These are phyloP conservation scores for Anas flavirostris DNA, from an alignment of 2,797 vertebrate genomes.

Conservation along the genomic window DNA sequence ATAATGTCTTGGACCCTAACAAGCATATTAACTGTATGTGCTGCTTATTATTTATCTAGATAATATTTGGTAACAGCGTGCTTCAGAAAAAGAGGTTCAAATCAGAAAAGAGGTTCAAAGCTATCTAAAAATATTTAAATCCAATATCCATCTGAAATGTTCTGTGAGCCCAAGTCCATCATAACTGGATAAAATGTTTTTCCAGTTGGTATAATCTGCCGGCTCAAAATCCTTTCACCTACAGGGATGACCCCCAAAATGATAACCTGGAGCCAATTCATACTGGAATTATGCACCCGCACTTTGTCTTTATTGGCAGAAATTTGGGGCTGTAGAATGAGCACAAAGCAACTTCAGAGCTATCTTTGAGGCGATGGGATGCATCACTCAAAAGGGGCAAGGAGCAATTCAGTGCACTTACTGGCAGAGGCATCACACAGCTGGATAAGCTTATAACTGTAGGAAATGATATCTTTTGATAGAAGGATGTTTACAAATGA, in stretches of 20 bases:
- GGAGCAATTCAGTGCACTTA: not conserved
- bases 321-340: not conserved
- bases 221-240: not conserved
- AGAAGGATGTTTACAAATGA: not conserved
- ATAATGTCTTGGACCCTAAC: not conserved
- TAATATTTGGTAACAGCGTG: not conserved
- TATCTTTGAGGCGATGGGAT: rapidly evolving
- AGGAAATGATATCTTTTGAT: not conserved
- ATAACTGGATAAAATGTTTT: not conserved
- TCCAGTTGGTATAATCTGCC: not conserved
- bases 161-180: not conserved
- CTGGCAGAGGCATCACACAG: not conserved
- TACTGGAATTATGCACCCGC: rapidly evolving
- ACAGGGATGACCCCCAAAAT: not conserved
- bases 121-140: not conserved
- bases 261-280: not conserved
- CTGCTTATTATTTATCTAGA: not conserved
- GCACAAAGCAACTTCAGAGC: not conserved
- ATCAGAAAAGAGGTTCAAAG: not conserved
- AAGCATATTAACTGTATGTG: not conserved
- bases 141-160: not conserved
- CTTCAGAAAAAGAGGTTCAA: not conserved
- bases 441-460: not conserved
- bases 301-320: not conserved
- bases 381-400: not conserved